Evolutionary conservation across 2,888 invertebrate genomes (phyloP).

Genomic region (Teleogryllus oceanicus): DNA sequence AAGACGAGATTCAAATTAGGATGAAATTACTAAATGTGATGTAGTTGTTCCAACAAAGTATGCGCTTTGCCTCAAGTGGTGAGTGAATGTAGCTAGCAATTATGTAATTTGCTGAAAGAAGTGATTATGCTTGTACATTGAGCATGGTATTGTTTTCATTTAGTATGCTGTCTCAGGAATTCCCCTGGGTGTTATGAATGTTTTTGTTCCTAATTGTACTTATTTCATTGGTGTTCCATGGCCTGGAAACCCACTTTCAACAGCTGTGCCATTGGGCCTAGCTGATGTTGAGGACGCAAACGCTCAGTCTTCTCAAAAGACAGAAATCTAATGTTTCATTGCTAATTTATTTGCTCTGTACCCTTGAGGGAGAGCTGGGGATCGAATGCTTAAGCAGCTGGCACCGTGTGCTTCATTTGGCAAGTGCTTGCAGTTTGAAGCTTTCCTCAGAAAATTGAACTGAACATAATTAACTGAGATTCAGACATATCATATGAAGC

Average conservation of each 20-base stretch:
- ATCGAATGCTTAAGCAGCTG: background rate
- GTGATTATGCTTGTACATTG: background rate
- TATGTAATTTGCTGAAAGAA: background rate
- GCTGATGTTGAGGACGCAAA: too few species aligned
- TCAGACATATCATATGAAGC: background rate
- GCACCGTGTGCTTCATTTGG: background rate
- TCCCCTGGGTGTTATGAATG: too few species aligned
- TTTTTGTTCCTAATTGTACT: background rate
- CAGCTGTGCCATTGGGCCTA: background rate
- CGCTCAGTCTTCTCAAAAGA: too few species aligned
- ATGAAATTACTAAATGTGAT: background rate
- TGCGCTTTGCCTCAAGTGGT: background rate
- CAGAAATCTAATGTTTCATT: too few species aligned
- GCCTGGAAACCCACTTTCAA: background rate
- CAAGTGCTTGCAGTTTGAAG: background rate
- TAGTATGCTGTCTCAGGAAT: too few species aligned
- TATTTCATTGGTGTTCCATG: background rate
- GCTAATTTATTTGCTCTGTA: too few species aligned
- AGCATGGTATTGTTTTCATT: background rate
- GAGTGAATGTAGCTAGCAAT: background rate
- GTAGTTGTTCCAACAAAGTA: background rate
- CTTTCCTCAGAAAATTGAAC: background rate
- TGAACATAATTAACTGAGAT: conserved; percentile 18
- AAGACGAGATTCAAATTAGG: too few species aligned
- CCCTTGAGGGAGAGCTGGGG: background rate